phyloP scores from a whole-genome alignment of 2,797 vertebrate species.

The Rhinichthys osculus region DNA sequence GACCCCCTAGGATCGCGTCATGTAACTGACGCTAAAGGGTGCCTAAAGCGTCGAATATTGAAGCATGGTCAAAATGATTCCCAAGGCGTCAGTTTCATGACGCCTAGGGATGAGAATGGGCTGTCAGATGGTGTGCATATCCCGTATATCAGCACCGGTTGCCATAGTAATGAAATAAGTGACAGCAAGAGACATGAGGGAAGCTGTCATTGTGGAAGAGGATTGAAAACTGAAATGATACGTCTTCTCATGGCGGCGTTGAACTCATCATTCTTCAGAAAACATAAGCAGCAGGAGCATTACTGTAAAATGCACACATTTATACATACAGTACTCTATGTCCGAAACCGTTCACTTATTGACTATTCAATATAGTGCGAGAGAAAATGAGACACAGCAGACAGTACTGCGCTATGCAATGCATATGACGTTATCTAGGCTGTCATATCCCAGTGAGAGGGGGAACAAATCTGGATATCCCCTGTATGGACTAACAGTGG shows the following conservation, averaged over 20 bases:
- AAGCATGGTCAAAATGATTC: too few species aligned
- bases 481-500: background rate
- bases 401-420: background rate
- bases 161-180: conserved; percentile 16
- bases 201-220: background rate
- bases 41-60: too few species aligned
- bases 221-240: background rate
- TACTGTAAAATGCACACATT: background rate
- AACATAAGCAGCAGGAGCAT: background rate
- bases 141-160: background rate
- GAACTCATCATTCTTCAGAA: background rate
- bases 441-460: background rate
- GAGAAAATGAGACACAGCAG: background rate
- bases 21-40: too few species aligned
- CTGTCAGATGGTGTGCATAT: background rate
- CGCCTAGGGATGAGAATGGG: too few species aligned
- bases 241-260: background rate
- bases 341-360: background rate
- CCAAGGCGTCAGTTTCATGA: too few species aligned
- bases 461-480: background rate
- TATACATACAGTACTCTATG: background rate
- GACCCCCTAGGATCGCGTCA: too few species aligned
- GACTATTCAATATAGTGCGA: background rate
- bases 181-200: background rate
- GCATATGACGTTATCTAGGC: background rate